Evolutionary conservation across 2,113 vertebrate species (phyloP), one percentile per base, ranked within the genome.

Genomic region (Rhinoptilus africanus): DNA sequence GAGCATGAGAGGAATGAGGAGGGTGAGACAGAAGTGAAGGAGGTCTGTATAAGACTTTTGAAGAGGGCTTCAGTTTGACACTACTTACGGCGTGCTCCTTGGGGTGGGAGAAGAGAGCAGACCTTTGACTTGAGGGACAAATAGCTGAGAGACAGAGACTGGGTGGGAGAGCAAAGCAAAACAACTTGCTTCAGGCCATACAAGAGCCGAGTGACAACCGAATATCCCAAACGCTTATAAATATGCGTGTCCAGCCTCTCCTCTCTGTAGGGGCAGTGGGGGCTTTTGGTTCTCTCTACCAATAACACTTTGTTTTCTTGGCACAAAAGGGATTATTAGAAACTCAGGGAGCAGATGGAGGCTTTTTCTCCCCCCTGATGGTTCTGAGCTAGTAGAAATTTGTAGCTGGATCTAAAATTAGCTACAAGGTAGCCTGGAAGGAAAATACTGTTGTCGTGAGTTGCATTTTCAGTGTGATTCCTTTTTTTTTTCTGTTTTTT

Each of bases 361-460:
- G 22, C 24, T 84, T 80, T 73, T 30, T 22, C 39, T 4, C 7
- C 13, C 16, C 34, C n/a, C 6, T 4, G 24, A 23, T 50, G 43
- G 8, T 35, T 93, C 76, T 45, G 57, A 93, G 54, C 30, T 60
- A 57, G 41, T 30, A 79, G 63, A 69, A 90, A 54, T 80, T 82
- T 90, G 72, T 62, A 84, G n/a, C 73, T 95, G 56, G n/a, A 74
- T 74, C 41, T 93, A 81, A 94, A 95, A 88, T 90, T 68, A 77
- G 10, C 35, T 88, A 17, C 54, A 88, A 80, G 76, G 41, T 80
- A 88, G 41, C 41, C 63, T 77, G 86, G 18, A 83, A 80, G n/a
- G 48, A n/a, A 92, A 94, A 92, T 45, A 21, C 17, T 79, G 50
- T 50, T 75, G 23, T 35, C 63, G 45, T 21, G 53, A 82, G 56